Evolutionary conservation across 2,797 vertebrate species (phyloP), one percentile per base, ranked within the genome.

Genomic region (Phyllotis vaccarum): DNA sequence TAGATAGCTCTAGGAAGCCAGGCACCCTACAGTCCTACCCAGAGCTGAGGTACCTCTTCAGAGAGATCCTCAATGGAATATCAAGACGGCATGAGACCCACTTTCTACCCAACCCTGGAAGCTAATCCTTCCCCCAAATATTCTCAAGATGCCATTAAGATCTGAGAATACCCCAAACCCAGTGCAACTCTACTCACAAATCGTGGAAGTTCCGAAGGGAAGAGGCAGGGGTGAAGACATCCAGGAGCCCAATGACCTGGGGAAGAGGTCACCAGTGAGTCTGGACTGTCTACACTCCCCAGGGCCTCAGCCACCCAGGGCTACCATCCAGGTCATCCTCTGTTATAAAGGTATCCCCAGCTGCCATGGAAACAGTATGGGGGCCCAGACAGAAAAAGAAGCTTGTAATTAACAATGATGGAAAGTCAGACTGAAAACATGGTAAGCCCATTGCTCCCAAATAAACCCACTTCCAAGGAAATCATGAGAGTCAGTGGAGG

Each of bases 221-320:
- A 11, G 98, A 87, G 82, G 99, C 99, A 12, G 99, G 98, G 64
- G 99, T 99, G 98, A 99, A 99, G 97, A 99, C 99, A 92, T 99
- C 99, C 19, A 99, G 98, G 74, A 99, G 98, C 68, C 99, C 99
- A 24, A 99, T 99, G 94, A 99, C 99, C 99, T 99, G 96, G 21
- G 86, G 96, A 96, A 90, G 94, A 98, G 97, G 89, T 98, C 60
- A 3, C 34, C 37, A 56, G 46, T 97, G 74, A 97, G 93, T 52
- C 66, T 5, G 16, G 66, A 22, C 43, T 46, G 54, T 29, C 43
- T 12, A 34, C 31, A 9, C 3, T 60, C 22, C 27, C 27, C 14
- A 2, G 2, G 31, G 22, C 6, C 56, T 72, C 3, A 34, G 81
- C 7, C 78, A 49, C 3, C 27, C 54, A 29, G 64, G 66, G 7